These are phyloP conservation scores for Scrobipalpa atriplicella DNA, from an alignment of 2,888 invertebrate genomes.

Conservation along the genomic window DNA sequence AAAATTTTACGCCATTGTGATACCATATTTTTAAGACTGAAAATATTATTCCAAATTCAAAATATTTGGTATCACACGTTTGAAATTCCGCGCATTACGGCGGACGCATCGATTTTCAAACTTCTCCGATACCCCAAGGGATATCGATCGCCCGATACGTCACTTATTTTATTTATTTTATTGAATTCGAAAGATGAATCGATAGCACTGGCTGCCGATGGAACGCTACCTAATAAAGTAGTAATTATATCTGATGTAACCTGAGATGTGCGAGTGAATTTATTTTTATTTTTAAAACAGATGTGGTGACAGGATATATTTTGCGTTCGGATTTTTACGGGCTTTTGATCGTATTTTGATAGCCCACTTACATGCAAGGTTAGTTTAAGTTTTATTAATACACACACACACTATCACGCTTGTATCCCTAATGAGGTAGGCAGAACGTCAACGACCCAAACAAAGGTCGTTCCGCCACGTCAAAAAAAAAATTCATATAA, in stretches of 20 bases:
- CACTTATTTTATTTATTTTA: conserved; percentile 60
- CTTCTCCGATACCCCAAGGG: conserved; percentile 54
- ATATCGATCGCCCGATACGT: conserved; percentile 57
- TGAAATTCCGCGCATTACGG: conserved; percentile 36
- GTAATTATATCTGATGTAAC: conserved; percentile 33
- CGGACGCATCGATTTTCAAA: conserved; percentile 37
- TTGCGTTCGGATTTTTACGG: conserved; percentile 22
- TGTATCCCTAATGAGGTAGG: no score
- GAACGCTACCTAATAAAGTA: conserved; percentile 32
- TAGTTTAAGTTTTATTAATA: neutral
- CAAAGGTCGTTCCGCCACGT: no score
- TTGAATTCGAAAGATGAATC: conserved; percentile 61
- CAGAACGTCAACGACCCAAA: no score
- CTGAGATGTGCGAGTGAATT: conserved; percentile 9
- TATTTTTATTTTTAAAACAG: conserved; percentile 17
- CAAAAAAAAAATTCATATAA: no score
- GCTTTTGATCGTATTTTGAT: conserved; percentile 6
- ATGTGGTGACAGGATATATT: conserved; percentile 25
- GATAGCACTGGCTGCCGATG: conserved; percentile 39
- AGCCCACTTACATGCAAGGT: neutral
- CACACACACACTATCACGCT: no score
- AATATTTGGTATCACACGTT: neutral
- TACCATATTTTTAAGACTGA: no score
- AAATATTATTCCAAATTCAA: neutral
- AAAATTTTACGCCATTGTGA: no score